Evolutionary conservation across 2,888 invertebrate genomes (phyloP).

Genomic region (Pristionchus exspectatus): DNA sequence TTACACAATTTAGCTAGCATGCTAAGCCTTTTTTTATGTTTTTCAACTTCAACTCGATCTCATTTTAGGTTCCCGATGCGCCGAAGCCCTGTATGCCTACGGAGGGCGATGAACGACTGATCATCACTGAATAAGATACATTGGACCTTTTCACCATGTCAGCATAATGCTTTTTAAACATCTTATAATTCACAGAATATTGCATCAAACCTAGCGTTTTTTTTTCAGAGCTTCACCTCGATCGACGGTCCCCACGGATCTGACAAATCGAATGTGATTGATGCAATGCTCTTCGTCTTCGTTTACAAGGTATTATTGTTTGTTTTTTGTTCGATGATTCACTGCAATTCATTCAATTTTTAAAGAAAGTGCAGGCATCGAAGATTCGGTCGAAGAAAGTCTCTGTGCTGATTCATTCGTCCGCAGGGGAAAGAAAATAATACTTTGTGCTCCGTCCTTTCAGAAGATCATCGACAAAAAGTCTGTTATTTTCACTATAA

Average conservation of each 20-base stretch:
- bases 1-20: too few relatives aligned
- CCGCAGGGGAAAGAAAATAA: slow-evolving; percentile 87
- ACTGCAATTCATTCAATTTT: neutral
- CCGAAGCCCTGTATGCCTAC: slow-evolving; percentile 75
- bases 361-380: slow-evolving; percentile 85
- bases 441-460: slow-evolving; percentile 91
- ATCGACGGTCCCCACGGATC: slow-evolving; percentile 99
- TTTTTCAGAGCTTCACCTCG: slow-evolving; percentile 90
- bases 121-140: slow-evolving; percentile 91
- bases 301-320: slow-evolving; percentile 83
- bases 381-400: slow-evolving; percentile 97
- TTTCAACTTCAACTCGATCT: too few relatives aligned
- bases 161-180: neutral
- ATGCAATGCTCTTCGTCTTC: slow-evolving; percentile 98
- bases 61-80: slow-evolving; percentile 59
- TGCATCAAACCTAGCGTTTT: neutral
- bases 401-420: slow-evolving; percentile 89
- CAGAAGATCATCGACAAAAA: slow-evolving; percentile 81
- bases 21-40: too few relatives aligned
- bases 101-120: slow-evolving; percentile 89
- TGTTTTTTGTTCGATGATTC: too few relatives aligned
- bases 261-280: slow-evolving; percentile 98
- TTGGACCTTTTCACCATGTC: slow-evolving; percentile 97
- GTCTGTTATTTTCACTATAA: slow-evolving; percentile 61
- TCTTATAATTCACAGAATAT: too few relatives aligned